Evolutionary conservation across 2,113 vertebrate genomes (phyloP), one percentile per base, ranked within the genome.

Genomic region (Polypterus senegalus): DNA sequence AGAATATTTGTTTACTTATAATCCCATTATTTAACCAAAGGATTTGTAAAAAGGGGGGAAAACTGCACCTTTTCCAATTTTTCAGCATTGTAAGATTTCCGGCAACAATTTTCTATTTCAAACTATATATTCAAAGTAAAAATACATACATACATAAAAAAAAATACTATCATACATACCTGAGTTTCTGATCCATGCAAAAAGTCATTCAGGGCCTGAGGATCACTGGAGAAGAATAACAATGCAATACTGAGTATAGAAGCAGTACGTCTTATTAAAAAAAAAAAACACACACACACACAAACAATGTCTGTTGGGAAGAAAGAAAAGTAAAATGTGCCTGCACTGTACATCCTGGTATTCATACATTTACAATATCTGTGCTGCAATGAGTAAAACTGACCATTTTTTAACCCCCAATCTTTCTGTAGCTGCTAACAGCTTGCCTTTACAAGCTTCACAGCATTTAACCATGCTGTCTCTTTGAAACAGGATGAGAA

Each of bases 401-500:
- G 27, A 27, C 27, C 27, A 2, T 27, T 27, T 27, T 27, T 27
- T 27, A 27, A 27, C 27, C 27, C 27, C 27, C 27, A 27, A 27
- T 27, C 27, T 27, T 27, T 27, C 27, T 27, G 27, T 2, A 10
- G 43, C 5, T 5, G 54, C 9, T 11, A 27, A 55, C 54, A 10
- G 5, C 10, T 5, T 9, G 54, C 4, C n/a, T 45, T 61, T 10
- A 43, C 49, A n/a, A n/a, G n/a, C 47, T n/a, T 46, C 49, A n/a
- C 4, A 47, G 6, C 6, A 10, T 6, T 43, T 51, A 73, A 83
- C 86, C 85, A 68, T 87, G 84, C 77, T 85, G 83, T 79, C 81
- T 86, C 79, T 88, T 84, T 79, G 83, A 87, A 85, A 83, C 83
- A 86, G 87, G 84, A 77, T 87, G 84, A 81, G 5, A 87, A 88